These are phyloP conservation scores for Sylvicola fuscatus DNA, from an alignment of 2,888 invertebrate species.

Conservation along the genomic window DNA sequence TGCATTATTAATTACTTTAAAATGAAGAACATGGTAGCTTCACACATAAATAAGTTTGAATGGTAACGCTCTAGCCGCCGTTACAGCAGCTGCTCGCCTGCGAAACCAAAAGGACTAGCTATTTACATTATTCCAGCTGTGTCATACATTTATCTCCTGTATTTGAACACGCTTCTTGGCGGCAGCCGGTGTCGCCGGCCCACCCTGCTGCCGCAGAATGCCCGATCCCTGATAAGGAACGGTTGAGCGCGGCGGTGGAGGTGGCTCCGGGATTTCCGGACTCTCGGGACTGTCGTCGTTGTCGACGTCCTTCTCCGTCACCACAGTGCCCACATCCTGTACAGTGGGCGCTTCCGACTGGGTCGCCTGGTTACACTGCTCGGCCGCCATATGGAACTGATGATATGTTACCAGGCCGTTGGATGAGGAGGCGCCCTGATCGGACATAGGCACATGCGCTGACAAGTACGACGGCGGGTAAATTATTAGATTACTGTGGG, in stretches of 20 bases:
- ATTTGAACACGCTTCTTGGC: slow-evolving; percentile 82
- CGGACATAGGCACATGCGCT: slow-evolving; percentile 8
- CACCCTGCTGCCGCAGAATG: slow-evolving; percentile 35
- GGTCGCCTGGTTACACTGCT: slow-evolving; percentile 11
- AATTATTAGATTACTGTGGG: slow-evolving; percentile 14
- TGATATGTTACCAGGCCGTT: slow-evolving; percentile 9
- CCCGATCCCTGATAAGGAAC: slow-evolving; percentile 27
- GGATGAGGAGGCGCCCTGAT: slow-evolving; percentile 9
- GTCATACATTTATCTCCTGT: slow-evolving; percentile 72
- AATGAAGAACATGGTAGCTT: too few species aligned
- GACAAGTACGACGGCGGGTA: slow-evolving; percentile 10
- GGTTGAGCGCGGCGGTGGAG: slow-evolving; percentile 23
- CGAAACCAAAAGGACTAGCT: too few species aligned
- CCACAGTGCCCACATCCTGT: slow-evolving; percentile 10
- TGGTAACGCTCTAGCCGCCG: too few species aligned
- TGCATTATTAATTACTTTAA: too few species aligned
- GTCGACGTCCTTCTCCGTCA: slow-evolving; percentile 8
- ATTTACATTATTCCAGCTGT: too few species aligned
- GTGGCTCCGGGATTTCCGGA: slow-evolving; percentile 35
- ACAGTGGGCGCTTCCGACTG: slow-evolving; percentile 10
- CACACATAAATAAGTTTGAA: too few species aligned
- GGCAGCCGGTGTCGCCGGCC: slow-evolving; percentile 40
- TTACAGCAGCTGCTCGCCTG: too few species aligned
- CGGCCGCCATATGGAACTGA: slow-evolving; percentile 8
- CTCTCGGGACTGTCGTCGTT: slow-evolving; percentile 1